Evolutionary conservation across 2,113 vertebrate species (phyloP).

Genomic region (Gopherus evgoodei): DNA sequence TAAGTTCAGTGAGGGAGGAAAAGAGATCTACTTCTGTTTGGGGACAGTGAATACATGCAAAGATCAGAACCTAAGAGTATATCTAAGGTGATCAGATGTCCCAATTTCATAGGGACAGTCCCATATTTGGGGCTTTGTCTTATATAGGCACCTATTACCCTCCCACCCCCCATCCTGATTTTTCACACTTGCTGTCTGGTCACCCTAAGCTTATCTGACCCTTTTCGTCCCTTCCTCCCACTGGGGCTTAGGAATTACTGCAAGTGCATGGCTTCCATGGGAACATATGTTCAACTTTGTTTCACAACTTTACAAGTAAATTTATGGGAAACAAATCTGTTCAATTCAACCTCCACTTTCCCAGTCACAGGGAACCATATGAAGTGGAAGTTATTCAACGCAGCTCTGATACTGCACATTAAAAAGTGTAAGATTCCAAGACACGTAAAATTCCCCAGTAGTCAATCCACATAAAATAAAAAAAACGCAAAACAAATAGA

Average conservation of each 20-base stretch:
- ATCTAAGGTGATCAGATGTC: not conserved
- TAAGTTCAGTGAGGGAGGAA: not conserved
- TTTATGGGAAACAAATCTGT: not conserved
- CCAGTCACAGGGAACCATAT: not conserved
- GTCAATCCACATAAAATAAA: not conserved
- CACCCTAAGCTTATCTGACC: not conserved
- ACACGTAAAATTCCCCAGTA: not conserved
- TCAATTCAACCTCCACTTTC: not conserved
- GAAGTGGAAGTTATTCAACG: not conserved
- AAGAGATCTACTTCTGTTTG: not conserved
- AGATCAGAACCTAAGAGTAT: not conserved
- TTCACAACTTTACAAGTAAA: not conserved
- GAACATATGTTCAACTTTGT: not conserved
- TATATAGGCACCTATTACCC: too few species aligned
- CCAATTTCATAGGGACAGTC: too few species aligned
- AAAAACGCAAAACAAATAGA: not conserved
- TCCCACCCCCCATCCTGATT: too few species aligned
- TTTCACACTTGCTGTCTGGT: too few species aligned
- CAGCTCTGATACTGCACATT: not conserved
- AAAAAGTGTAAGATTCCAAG: not conserved
- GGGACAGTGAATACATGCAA: not conserved
- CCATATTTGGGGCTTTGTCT: too few species aligned
- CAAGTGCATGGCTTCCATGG: not conserved
- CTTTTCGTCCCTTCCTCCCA: not conserved
- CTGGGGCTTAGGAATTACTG: not conserved